Base-by-base conservation (phyloP, 1,140 invertebrate species). In the Eriosoma lanigerum region DNA sequence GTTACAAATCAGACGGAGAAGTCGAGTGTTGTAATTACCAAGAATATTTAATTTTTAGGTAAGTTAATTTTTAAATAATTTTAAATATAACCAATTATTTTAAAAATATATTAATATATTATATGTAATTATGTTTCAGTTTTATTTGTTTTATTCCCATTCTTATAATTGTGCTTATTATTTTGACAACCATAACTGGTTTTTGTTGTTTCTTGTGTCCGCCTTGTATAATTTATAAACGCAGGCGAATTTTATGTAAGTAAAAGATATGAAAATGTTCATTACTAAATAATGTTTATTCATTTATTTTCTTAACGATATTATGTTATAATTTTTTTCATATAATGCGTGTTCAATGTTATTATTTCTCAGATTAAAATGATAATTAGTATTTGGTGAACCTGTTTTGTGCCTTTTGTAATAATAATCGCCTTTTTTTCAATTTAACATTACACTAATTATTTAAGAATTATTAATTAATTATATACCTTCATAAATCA, bases 21-120 rank as follows among this genome's bases (percentile, higher is more conserved):
- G 70, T 73, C 1, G 10, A 54, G 13, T 73, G 70, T 73, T 73
- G 70, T 17, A n/a, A 73, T 54, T 73, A 6, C 17, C 21, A 29
- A 73, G 46, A 54, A 3, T 73, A 52, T 54, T 73, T 73, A 52
- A 1, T n/a, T 29, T 73, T 29, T 54, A 32, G 19, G 70, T 73
- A 68, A 46, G 12, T n/a, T n/a, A 21, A 9, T 12, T 73, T 73
- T 54, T 17, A 1, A n/a, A 52, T 52, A 17, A 15, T 46, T 48
- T 8, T 26, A 4, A 24, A 9, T 24, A 9, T 6, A n/a, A 68
- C 4, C 15, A 9, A 0, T 44, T 13, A 24, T 21, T 17, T 26
- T 17, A 6, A 4, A 26, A 26, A 48, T 17, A 0, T 48, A 13
- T 46, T 8, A 21, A 21, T 38, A 56, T 3, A 32, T n/a, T 8